phyloP scores from a whole-genome alignment of 37 sponge, comb jelly and placozoan species.

The Ianthella basta region DNA sequence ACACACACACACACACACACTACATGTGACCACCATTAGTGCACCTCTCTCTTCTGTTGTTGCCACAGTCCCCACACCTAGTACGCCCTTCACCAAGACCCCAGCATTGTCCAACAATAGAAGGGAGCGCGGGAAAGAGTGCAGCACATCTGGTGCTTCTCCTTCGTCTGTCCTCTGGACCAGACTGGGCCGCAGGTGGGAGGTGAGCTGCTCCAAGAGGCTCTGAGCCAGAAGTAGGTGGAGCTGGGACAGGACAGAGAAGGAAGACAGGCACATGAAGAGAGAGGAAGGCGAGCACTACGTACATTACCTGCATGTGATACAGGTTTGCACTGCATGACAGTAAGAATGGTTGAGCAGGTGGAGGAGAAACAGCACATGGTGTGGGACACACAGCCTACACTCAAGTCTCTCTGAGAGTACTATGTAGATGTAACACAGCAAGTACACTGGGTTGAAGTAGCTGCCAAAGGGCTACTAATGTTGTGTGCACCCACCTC shows the following conservation, averaged over 20 bases:
- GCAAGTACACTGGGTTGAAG: no score
- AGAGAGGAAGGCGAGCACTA: no score
- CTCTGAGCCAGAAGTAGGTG: conserved; percentile 59
- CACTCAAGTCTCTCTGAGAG: no score
- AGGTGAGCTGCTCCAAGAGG: conserved; percentile 24
- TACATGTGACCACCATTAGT: background rate
- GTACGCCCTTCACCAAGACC: background rate
- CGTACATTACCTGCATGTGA: no score
- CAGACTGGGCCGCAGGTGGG: background rate
- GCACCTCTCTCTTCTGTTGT: background rate
- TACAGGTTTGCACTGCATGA: background rate
- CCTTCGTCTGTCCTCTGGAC: background rate
- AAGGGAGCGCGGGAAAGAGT: no score
- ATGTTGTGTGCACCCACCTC: no score
- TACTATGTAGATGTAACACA: no score
- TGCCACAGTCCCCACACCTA: background rate
- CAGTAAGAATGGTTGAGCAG: background rate
- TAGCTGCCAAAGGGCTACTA: no score
- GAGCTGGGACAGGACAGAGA: background rate
- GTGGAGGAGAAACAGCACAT: background rate
- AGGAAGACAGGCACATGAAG: no score
- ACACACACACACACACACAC: background rate
- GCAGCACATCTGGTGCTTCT: background rate
- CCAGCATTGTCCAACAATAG: no score
- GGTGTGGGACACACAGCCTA: no score